Evolutionary conservation across 1,140 invertebrate genomes (phyloP), one percentile per base, ranked within the genome.

Genomic region (Phocides pigmalion): DNA sequence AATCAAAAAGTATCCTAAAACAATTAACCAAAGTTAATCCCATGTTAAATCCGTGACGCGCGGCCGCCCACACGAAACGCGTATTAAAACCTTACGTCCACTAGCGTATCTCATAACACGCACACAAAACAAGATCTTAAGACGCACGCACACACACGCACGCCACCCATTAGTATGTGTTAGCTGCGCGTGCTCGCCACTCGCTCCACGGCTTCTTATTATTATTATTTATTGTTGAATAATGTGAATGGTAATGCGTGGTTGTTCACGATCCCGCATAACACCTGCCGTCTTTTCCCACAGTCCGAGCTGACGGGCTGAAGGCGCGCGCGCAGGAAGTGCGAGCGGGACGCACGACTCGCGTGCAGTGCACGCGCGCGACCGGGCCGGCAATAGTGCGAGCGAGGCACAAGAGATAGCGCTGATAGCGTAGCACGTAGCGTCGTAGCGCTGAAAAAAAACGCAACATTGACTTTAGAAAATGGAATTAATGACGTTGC

Each of bases 161-260:
- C 69, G 41, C 25, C 76, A 70, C 73, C 76, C 74, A 88, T 88
- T 86, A 84, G 81, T 85, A 85, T 82, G 87, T 83, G 80, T 71
- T 69, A 79, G 79, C 66, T 90, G 83, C 88, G 88, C 88, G 88
- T 90, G 88, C 88, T 90, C 75, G 82, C 78, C 84, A 83, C 87
- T 90, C 87, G 86, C 76, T 88, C 84, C 82, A 82, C 83, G 82
- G 86, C 87, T 90, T 87, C 85, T 88, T 89, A 84, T 88, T 90
- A 87, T 89, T 90, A 88, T 90, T 90, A 90, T 90, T 90, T 90
- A 90, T 90, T 84, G 88, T 90, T 89, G 88, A 88, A 90, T 90
- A 90, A 89, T 90, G 83, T 89, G 86, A 90, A 90, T 89, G 86
- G 88, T 90, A 89, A 90, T 90, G 86, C 88, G 80, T 89, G 86